Evolutionary conservation across 2,888 invertebrate genomes (phyloP).

Genomic region (Pachydiplax longipennis): DNA sequence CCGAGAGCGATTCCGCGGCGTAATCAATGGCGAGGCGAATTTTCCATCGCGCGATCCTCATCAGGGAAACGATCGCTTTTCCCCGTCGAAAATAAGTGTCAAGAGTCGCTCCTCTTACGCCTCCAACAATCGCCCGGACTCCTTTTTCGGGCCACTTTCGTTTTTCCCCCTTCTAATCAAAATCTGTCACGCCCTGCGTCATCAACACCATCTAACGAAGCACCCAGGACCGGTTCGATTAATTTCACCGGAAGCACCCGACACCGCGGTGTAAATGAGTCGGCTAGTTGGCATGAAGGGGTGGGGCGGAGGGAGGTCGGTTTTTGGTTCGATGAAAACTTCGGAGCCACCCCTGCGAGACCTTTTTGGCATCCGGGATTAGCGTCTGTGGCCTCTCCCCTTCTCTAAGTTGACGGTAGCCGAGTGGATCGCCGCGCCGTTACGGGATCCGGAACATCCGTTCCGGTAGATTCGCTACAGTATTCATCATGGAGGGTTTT

Average conservation of each 20-base stretch:
- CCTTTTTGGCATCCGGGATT: constrained; percentile 16
- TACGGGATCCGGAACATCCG: too few species aligned
- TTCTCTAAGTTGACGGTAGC: not conserved
- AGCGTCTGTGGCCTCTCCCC: not conserved
- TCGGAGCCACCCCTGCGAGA: constrained; percentile 9
- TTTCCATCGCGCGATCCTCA: too few species aligned
- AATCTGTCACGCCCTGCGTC: not conserved
- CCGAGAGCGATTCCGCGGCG: too few species aligned
- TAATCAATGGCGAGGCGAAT: too few species aligned
- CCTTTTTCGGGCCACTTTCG: not conserved
- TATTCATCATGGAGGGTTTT: too few species aligned
- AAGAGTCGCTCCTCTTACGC: not conserved
- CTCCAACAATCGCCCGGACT: not conserved
- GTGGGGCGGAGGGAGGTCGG: not conserved
- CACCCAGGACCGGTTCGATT: not conserved
- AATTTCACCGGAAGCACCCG: not conserved
- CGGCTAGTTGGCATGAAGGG: not conserved
- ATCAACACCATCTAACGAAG: not conserved
- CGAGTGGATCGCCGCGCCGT: not conserved
- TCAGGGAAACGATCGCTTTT: too few species aligned
- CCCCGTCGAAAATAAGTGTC: too few species aligned
- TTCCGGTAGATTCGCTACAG: too few species aligned
- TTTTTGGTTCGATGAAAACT: not conserved
- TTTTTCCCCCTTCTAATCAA: not conserved
- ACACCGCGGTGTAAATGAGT: not conserved